Evolutionary conservation across 2,888 invertebrate genomes (phyloP).

Genomic region (Troides helena): DNA sequence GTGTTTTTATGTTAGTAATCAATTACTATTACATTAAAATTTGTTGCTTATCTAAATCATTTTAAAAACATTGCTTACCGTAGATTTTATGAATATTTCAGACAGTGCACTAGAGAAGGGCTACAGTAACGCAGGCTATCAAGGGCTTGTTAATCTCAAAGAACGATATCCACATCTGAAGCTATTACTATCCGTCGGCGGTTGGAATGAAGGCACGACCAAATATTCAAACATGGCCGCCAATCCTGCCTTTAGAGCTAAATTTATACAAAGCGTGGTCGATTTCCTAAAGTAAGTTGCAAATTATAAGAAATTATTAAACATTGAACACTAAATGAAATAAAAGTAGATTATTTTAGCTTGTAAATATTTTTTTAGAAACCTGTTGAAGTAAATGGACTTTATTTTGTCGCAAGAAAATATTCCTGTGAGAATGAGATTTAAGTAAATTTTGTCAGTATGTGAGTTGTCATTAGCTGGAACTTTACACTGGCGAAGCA

Average conservation of each 20-base stretch:
- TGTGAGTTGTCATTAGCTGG: too few relatives aligned
- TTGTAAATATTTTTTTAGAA: not conserved
- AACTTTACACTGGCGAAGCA: too few relatives aligned
- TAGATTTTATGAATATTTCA: slow-evolving; percentile 36
- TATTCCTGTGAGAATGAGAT: too few relatives aligned
- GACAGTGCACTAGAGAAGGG: slow-evolving; percentile 82
- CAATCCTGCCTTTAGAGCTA: slow-evolving; percentile 79
- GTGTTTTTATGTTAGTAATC: too few relatives aligned
- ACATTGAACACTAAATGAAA: not conserved
- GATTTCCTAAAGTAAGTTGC: slow-evolving; percentile 82
- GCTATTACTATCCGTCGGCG: slow-evolving; percentile 90
- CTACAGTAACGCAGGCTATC: slow-evolving; percentile 86
- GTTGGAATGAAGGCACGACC: slow-evolving; percentile 93
- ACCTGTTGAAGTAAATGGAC: too few relatives aligned
- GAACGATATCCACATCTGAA: slow-evolving; percentile 85
- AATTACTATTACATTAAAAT: too few relatives aligned
- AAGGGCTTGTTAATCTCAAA: slow-evolving; percentile 83
- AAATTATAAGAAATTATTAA: not conserved
- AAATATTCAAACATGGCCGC: slow-evolving; percentile 84
- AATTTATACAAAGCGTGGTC: slow-evolving; percentile 86
- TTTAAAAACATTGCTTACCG: too few relatives aligned
- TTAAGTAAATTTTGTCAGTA: too few relatives aligned
- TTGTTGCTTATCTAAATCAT: too few relatives aligned
- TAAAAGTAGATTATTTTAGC: not conserved
- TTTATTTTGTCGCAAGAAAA: too few relatives aligned